Base-by-base conservation (phyloP, 2,797 vertebrate species). In the Rhynchotus rufescens region DNA sequence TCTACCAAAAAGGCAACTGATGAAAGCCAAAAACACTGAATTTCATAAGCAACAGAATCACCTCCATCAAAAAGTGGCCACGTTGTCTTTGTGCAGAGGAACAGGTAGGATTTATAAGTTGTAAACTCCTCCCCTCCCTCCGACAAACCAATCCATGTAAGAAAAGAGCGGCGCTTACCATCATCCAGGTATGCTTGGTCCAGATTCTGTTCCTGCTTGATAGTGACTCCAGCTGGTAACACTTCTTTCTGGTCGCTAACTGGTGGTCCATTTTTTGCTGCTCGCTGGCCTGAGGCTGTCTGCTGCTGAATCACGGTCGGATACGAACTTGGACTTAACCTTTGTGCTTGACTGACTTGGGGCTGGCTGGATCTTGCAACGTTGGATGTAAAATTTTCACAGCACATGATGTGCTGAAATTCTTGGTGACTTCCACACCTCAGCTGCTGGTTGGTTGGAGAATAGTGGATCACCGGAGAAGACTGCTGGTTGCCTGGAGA, bases 161-260 rank as follows among this genome's bases (percentile, higher is more conserved):
- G 79, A 84, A 81, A n/a, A 15, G 22, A 62, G 32, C 7, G 0
- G 96, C 96, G 95, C 99, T 99, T 97, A 99, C 99, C 99, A 25
- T 99, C 99, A 88, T 99, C 99, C 98, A 99, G 97, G 96, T 99
- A 99, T n/a, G 98, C 98, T 98, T 99, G 99, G 97, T 99, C 99
- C 97, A 99, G 92, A 96, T 99, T 99, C 97, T 98, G 98, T 93
- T 99, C 99, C 97, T 99, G 98, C 80, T 99, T 99, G 65, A 99
- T 98, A 1, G 99, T 99, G 95, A 99, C 99, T 92, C 98, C 98
- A 22, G 98, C 88, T 10, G 98, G 96, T 77, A 96, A 92, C 54
- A 88, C 90, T 84, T 98, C 97, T 96, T 98, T 98, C 86, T 98
- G 98, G 13, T 98, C 98, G 3, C 98, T 98, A n/a, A 97, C 97